These are phyloP conservation scores for Andrena trimmerana DNA, from an alignment of 2,888 invertebrate species.

Conservation along the genomic window DNA sequence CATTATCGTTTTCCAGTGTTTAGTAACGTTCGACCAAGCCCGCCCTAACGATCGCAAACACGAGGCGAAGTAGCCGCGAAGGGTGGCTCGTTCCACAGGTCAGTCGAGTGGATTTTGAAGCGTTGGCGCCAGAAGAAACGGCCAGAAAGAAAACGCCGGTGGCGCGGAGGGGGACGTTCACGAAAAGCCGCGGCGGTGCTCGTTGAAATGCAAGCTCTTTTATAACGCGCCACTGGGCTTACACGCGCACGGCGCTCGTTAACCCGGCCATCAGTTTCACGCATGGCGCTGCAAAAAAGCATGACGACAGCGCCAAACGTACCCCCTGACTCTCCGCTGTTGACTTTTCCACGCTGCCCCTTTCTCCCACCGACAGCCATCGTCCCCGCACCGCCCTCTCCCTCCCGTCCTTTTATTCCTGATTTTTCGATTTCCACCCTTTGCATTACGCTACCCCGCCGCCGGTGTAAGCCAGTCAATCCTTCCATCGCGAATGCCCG, in stretches of 20 bases:
- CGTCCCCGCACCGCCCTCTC: background rate
- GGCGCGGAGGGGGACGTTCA: conserved; percentile 14
- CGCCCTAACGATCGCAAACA: background rate
- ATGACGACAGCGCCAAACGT: conserved; percentile 51
- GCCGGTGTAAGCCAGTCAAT: conserved; percentile 37
- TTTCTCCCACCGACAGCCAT: background rate
- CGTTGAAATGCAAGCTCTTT: conserved; percentile 67
- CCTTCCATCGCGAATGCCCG: conserved; percentile 21
- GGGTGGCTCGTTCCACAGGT: conserved; percentile 24
- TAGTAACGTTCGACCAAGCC: background rate
- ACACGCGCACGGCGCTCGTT: conserved; percentile 64
- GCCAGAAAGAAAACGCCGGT: conserved; percentile 25
- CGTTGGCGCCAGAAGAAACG: conserved; percentile 52
- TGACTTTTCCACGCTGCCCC: conserved; percentile 39
- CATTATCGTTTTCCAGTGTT: background rate
- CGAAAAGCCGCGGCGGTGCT: conserved; percentile 50
- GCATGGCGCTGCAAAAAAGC: conserved; percentile 59
- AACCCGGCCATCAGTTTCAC: conserved; percentile 69
- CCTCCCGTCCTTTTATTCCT: conserved; percentile 41
- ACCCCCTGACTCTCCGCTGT: conserved; percentile 31
- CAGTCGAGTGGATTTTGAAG: conserved; percentile 25
- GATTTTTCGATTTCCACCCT: conserved; percentile 55
- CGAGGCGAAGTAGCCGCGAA: background rate
- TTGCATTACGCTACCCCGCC: conserved; percentile 32
- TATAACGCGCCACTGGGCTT: conserved; percentile 53